These are phyloP conservation scores for Crotalus horridus DNA, from an alignment of 2,113 vertebrate genomes.

Conservation along the genomic window DNA sequence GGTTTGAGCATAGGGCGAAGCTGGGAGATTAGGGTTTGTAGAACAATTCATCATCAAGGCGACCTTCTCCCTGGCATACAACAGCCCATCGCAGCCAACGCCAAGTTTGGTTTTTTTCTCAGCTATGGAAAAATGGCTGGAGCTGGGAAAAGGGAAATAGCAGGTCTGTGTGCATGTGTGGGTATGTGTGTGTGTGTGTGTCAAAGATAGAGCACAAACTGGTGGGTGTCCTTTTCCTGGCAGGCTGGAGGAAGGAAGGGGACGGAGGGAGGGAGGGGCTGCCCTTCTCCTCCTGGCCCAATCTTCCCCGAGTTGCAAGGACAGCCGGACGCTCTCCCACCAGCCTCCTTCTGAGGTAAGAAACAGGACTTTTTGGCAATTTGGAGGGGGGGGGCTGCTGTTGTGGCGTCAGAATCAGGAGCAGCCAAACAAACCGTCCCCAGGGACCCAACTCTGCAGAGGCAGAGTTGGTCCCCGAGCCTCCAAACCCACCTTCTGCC, in stretches of 20 bases:
- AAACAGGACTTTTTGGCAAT: not conserved
- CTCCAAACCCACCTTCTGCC: not conserved
- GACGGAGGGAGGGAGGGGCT: not conserved
- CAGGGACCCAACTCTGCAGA: not conserved
- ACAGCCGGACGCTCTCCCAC: not conserved
- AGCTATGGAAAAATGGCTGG: not conserved
- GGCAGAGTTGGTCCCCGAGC: not conserved
- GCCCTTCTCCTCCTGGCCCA: not conserved
- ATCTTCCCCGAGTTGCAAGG: not conserved
- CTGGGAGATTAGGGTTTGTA: not conserved
- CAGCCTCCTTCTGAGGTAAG: not conserved
- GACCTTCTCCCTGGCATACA: not conserved
- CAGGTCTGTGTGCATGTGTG: not conserved
- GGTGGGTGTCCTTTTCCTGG: not conserved
- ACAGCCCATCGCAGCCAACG: accelerated
- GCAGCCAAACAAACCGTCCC: not conserved
- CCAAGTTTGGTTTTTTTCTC: not conserved
- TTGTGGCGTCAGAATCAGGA: not conserved
- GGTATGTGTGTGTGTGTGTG: not conserved
- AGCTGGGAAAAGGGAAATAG: not conserved
- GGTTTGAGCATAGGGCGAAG: not conserved
- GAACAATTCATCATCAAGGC: not conserved
- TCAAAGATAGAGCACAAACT: not conserved
- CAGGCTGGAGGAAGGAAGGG: not conserved
- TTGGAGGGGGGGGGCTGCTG: not conserved